Evolutionary conservation across 2,797 vertebrate genomes (phyloP).

Genomic region (Miichthys miiuy): DNA sequence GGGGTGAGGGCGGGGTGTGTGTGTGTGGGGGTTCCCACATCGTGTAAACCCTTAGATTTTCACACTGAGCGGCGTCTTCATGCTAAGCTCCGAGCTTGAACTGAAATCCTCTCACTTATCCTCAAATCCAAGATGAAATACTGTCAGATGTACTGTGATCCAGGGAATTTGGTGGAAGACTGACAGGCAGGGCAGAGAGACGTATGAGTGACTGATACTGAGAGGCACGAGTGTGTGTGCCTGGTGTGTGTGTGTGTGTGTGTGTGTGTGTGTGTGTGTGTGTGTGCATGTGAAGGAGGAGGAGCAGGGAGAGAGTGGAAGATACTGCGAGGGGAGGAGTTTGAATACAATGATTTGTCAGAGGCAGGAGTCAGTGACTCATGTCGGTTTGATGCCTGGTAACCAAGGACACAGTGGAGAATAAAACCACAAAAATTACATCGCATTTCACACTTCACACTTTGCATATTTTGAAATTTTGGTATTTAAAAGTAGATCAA

Average conservation of each 20-base stretch:
- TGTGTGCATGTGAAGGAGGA: conserved; percentile 1
- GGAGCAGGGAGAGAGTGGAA: conserved; percentile 24
- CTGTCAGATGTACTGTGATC: conserved; percentile 86
- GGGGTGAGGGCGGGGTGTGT: conserved; percentile 28
- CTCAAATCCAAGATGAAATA: conserved; percentile 87
- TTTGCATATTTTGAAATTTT: not conserved
- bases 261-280: conserved; percentile 15
- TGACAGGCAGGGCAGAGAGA: conserved; percentile 62
- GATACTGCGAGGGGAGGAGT: conserved; percentile 51
- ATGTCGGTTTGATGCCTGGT: conserved; percentile 46
- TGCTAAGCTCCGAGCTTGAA: conserved; percentile 83
- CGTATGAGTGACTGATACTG: conserved; percentile 66
- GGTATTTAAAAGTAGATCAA: not conserved
- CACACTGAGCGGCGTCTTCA: conserved; percentile 71
- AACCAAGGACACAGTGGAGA: conserved; percentile 23
- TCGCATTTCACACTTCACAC: not conserved
- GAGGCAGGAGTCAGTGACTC: conserved; percentile 56
- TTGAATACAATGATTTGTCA: conserved; percentile 69
- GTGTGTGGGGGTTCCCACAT: conserved; percentile 41
- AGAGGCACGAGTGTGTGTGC: conserved; percentile 26
- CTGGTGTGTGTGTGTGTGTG: conserved; percentile 13
- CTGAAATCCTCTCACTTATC: conserved; percentile 85
- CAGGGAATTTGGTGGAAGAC: conserved; percentile 69
- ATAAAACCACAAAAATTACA: conserved; percentile 14
- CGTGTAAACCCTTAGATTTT: conserved; percentile 80